Evolutionary conservation across 2,797 vertebrate genomes (phyloP), one percentile per base, ranked within the genome.

Genomic region (Xyrichtys novacula): DNA sequence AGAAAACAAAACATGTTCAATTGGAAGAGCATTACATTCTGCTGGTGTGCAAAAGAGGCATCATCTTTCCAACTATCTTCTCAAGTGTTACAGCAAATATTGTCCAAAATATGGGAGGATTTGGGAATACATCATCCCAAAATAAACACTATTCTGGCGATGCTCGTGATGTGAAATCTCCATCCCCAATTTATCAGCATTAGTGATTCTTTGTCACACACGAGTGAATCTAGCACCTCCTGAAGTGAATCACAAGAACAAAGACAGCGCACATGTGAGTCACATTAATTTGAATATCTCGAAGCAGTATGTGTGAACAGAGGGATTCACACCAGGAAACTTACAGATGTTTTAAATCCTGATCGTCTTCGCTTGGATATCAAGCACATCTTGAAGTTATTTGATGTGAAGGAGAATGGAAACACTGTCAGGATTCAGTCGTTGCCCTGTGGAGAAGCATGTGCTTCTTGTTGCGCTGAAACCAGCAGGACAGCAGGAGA

Each of bases 201-300:
- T 69, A 60, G 52, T 79, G 74, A 85, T 26, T 8, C 20, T 75
- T 62, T 81, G 36, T 80, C 70, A 55, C 36, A 46, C 56, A 29
- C 7, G 29, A 40, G 34, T 12, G 23, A 34, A 28, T 39, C 65
- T 79, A 60, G 19, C 62, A 34, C 40, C 9, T 28, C 6, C 63
- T 42, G 49, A 32, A 16, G 48, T 36, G 49, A 54, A 74, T 62
- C 42, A 50, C 58, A 55, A 43, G 54, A 44, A 49, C 43, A 71
- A 69, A 62, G 46, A 43, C 47, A 76, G 52, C 3, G 0, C 44
- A 49, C 28, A 44, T 64, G 39, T 66, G 65, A 80, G 39, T 81
- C 65, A 76, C 46, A 12, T 16, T 36, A 6, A 75, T 77, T 55
- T 20, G 28, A 83, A 85, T 65, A 48, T 40, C 39, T 38, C 74